phyloP scores from a whole-genome alignment of 2,888 invertebrate genomes.

The Apeira syringaria region DNA sequence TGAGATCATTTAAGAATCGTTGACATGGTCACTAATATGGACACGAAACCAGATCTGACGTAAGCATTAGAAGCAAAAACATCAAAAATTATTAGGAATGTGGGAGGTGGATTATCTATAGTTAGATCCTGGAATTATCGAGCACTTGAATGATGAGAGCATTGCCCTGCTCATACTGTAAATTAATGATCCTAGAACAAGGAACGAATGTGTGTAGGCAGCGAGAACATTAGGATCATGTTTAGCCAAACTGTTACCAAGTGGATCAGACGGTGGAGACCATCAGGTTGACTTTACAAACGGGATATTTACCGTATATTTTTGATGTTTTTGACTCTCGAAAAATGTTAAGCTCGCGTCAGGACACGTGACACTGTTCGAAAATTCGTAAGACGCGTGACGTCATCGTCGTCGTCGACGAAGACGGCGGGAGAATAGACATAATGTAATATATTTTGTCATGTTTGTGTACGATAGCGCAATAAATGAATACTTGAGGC shows the following conservation, averaged over 20 bases:
- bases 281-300: too few relatives aligned
- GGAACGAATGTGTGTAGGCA: slow-evolving; percentile 10
- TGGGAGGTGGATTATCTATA: slow-evolving; percentile 11
- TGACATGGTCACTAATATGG: slow-evolving; percentile 18
- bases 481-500: too few relatives aligned
- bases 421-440: too few relatives aligned
- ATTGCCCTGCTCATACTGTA: slow-evolving; percentile 5
- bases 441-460: too few relatives aligned
- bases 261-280: too few relatives aligned
- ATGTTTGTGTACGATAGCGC: too few relatives aligned
- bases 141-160: slow-evolving; percentile 14
- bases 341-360: too few relatives aligned
- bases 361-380: too few relatives aligned
- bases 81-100: slow-evolving; percentile 10
- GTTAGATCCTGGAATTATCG: slow-evolving; percentile 13
- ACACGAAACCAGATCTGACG: slow-evolving; percentile 9
- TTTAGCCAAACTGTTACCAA: slow-evolving; percentile 6
- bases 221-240: slow-evolving; percentile 6
- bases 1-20: slow-evolving; percentile 17
- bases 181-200: slow-evolving; percentile 5
- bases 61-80: slow-evolving; percentile 12
- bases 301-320: too few relatives aligned
- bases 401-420: too few relatives aligned
- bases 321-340: too few relatives aligned
- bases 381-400: too few relatives aligned